phyloP scores from a whole-genome alignment of 2,888 invertebrate species.

The Drosophila setosimentum region DNA sequence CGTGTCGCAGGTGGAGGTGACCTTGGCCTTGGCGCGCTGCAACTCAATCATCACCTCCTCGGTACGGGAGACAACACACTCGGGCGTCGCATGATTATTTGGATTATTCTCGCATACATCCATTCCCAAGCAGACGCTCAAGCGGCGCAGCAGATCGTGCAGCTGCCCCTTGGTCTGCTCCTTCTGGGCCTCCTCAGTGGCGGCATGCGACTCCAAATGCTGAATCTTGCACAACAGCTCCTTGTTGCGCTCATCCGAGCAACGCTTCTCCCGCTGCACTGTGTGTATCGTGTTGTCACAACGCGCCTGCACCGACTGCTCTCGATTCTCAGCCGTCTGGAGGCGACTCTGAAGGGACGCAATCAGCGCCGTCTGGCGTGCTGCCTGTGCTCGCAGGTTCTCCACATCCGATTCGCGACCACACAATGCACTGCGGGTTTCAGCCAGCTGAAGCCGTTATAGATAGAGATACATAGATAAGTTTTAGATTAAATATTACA shows the following conservation, averaged over 20 bases:
- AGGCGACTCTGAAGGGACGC: slow-evolving; percentile 92
- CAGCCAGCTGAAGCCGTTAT: slow-evolving; percentile 87
- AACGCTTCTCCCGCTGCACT: slow-evolving; percentile 90
- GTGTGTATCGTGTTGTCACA: slow-evolving; percentile 90
- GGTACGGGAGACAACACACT: slow-evolving; percentile 91
- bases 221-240: slow-evolving; percentile 91
- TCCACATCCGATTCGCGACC: slow-evolving; percentile 92
- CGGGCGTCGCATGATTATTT: slow-evolving; percentile 87
- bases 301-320: slow-evolving; percentile 88
- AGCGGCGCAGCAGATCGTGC: slow-evolving; percentile 90
- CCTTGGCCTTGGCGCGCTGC: slow-evolving; percentile 88
- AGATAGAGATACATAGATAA: background rate
- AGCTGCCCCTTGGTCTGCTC: slow-evolving; percentile 89
- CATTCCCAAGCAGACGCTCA: slow-evolving; percentile 90
- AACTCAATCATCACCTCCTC: slow-evolving; percentile 92
- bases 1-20: slow-evolving; percentile 85
- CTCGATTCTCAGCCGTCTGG: slow-evolving; percentile 91
- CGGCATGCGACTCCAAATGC: slow-evolving; percentile 90
- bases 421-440: slow-evolving; percentile 90
- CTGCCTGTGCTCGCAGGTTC: slow-evolving; percentile 93
- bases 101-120: slow-evolving; percentile 88
- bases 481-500: background rate
- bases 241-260: slow-evolving; percentile 91
- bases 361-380: slow-evolving; percentile 92
- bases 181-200: slow-evolving; percentile 91